Percentiles rank a stretch among this genome's conserved stretches.
Conservation (phyloP, 2,888 invertebrate genomes). For the Limnephilus marmoratus region DNA sequence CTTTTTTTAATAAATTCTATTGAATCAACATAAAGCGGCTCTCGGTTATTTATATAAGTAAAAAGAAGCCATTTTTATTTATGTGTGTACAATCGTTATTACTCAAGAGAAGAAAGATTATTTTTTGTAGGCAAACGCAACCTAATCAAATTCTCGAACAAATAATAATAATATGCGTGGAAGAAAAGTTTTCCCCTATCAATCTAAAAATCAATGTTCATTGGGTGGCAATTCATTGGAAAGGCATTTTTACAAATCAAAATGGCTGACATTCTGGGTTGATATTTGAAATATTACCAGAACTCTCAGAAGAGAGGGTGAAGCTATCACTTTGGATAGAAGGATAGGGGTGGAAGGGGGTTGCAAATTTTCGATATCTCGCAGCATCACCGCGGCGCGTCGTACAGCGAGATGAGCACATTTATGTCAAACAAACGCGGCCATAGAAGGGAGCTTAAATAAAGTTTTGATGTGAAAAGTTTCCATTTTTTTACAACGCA, state of each 20-base stretch:
- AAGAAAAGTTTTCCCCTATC: neutral
- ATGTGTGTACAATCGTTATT: neutral
- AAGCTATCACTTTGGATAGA: conserved; percentile 13
- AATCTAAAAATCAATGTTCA: conserved; percentile 35
- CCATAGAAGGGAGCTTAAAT: conserved; percentile 67
- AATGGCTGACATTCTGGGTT: conserved; percentile 44
- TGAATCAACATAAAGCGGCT: neutral
- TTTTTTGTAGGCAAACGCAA: neutral
- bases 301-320: conserved; percentile 36
- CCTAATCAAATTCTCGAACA: neutral
- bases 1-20: neutral
- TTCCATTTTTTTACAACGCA: conserved; percentile 71
- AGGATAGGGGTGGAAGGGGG: conserved; percentile 44
- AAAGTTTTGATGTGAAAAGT: conserved; percentile 80
- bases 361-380: conserved; percentile 62
- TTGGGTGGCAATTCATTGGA: conserved; percentile 44
- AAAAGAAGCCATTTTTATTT: neutral
- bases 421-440: conserved; percentile 66
- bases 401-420: conserved; percentile 63
- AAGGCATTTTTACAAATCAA: conserved; percentile 42
- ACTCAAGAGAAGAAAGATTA: neutral
- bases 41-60: neutral
- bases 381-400: conserved; percentile 33
- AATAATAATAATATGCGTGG: neutral
- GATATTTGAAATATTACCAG: conserved; percentile 46